phyloP scores from a whole-genome alignment of 2,888 invertebrate species.

The Cantharis lateralis region DNA sequence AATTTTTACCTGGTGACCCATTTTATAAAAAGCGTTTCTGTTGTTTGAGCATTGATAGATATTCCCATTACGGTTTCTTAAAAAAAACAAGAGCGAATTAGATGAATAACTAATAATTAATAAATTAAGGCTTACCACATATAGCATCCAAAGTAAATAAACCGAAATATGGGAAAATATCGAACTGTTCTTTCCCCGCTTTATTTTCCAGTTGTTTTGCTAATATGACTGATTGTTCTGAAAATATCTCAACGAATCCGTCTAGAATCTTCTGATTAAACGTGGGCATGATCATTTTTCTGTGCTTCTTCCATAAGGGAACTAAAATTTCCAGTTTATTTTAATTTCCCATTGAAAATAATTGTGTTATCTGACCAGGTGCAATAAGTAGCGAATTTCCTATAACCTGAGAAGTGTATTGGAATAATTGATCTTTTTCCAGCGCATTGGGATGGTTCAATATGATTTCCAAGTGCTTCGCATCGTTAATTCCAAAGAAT shows the following conservation, averaged over 20 bases:
- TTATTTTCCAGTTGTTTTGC: conserved; percentile 54
- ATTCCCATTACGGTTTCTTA: conserved; percentile 76
- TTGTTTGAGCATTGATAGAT: conserved; percentile 63
- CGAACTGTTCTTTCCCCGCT: conserved; percentile 55
- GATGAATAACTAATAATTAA: too few relatives aligned
- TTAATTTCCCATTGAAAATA: too few relatives aligned
- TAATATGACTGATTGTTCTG: conserved; percentile 62
- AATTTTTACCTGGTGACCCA: conserved; percentile 40
- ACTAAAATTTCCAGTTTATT: not conserved
- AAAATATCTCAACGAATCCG: conserved; percentile 66
- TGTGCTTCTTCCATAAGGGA: conserved; percentile 52
- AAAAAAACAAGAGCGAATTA: conserved; percentile 13
- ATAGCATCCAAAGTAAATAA: conserved; percentile 67
- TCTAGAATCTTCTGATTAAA: conserved; percentile 68
- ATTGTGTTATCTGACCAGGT: not conserved
- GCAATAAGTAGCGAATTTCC: not conserved
- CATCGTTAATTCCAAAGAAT: not conserved
- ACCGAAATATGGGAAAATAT: conserved; percentile 62
- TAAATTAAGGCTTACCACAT: conserved; percentile 55
- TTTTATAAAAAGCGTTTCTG: conserved; percentile 59
- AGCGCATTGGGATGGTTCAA: not conserved
- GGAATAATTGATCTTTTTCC: not conserved
- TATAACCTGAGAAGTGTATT: not conserved
- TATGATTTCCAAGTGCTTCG: not conserved
- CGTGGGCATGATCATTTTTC: conserved; percentile 66